Evolutionary conservation across 2,888 invertebrate genomes (phyloP), one percentile per base, ranked within the genome.

Genomic region (Andrena marginata): DNA sequence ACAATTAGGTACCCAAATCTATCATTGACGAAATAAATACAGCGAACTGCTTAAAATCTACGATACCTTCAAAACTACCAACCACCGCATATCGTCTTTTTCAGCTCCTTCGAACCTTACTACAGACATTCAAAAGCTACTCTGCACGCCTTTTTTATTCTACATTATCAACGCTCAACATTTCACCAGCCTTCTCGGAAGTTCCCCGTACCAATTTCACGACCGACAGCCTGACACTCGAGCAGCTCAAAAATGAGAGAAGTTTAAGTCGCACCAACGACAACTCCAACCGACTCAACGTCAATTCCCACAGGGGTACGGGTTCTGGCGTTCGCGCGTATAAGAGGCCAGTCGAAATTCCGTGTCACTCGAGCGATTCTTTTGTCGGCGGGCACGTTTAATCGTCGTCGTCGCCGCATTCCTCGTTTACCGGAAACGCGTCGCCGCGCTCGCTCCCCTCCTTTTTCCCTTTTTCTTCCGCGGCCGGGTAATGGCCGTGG

Each of bases 401-500:
- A 42, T 26, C 60, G 82, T 84, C 76, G 80, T 60, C 56, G 72
- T 59, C 64, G 73, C 49, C 29, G 60, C 77, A 77, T 84, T 84
- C 80, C 74, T 75, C 33, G 68, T 64, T 42, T 73, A 84, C 86
- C 86, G 86, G 86, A 87, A 87, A 78, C 78, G 74, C 56, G 64
- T 62, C 68, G 63, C 70, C 68, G 60, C 35, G 23, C n/a, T 20
- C 10, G 49, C 59, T 16, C 29, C 29, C 59, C 77, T 2, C 70
- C 73, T 62, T 56, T 77, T 82, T 84, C 60, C 74, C 68, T 16
- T 75, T 74, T 76, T 64, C 70, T 63, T 70, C 68, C 64, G 67
- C 48, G 70, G 75, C 16, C 23, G 31, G 16, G 59, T 69, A 80
- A 86, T 80, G 73, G 78, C 72, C 71, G 76, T 76, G 51, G 62